Percentiles rank a stretch among this genome's conserved stretches.
Conservation (phyloP, 2,113 vertebrate species). For the cattle (Bos taurus) region ARS-UCD2.0 NC_037348.1:29727001-29727500, state of each 20-base stretch:
- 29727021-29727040: accelerated
- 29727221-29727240: accelerated
- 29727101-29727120: not conserved
- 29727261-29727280: no score
- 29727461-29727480: not conserved
- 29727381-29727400: accelerated
- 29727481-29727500: accelerated
- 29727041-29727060: not conserved
- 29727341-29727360: accelerated
- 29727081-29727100: not conserved
- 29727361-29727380: no score
- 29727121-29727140: accelerated
- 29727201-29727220: not conserved
- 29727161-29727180: accelerated
- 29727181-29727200: not conserved
- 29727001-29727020: not conserved
- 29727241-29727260: not conserved
- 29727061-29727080: accelerated
- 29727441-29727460: not conserved
- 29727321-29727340: accelerated
- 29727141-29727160: accelerated
- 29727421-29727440: accelerated
- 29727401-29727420: not conserved
- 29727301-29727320: not conserved
- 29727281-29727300: not conserved